These are phyloP conservation scores for Daubentonia madagascariensis DNA, from an alignment of 2,113 vertebrate species.

Conservation along the genomic window DNA sequence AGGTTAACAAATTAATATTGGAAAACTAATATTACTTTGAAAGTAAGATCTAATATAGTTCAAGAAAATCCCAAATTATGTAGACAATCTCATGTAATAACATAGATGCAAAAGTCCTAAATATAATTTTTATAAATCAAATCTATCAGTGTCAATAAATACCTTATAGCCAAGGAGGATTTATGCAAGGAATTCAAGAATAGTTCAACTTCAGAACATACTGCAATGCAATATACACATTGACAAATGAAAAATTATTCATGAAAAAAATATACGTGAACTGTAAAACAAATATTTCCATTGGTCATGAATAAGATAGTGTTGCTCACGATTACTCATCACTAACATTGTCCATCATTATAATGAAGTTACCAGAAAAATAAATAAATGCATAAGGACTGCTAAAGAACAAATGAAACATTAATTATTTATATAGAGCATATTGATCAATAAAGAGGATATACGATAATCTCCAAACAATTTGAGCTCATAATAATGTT, in stretches of 20 bases:
- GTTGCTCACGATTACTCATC: background rate
- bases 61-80: constrained; percentile 10
- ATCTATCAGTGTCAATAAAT: background rate
- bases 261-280: background rate
- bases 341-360: background rate
- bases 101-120: background rate
- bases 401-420: background rate
- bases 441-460: background rate
- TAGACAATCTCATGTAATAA: background rate
- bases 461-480: background rate
- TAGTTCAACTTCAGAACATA: background rate
- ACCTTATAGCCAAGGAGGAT: background rate
- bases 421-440: background rate
- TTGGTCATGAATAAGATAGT: background rate
- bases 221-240: background rate
- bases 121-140: background rate
- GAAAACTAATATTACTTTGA: background rate
- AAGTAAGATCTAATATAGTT: background rate
- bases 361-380: background rate
- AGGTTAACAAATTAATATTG: background rate
- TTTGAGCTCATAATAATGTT: background rate
- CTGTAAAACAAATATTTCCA: background rate
- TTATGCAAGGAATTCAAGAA: background rate
- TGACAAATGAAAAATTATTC: background rate
- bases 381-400: background rate